Evolutionary conservation across 2,888 invertebrate species (phyloP), one percentile per base, ranked within the genome.

Genomic region (Conus canariensis): DNA sequence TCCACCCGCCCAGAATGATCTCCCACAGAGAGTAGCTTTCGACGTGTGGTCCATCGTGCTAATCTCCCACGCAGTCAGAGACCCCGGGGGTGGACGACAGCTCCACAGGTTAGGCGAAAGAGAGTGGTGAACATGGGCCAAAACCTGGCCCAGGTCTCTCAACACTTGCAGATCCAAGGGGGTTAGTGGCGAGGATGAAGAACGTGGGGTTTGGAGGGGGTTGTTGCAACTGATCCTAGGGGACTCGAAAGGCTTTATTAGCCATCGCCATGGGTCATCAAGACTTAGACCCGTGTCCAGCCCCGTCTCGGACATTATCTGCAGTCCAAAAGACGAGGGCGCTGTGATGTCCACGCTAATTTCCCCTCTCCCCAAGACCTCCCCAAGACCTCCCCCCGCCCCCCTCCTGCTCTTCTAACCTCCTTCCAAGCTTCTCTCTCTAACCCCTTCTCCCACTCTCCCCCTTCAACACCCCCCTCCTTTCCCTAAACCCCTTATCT

Each of bases 181-280:
- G 45, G 45, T 45, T 45, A 45, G 45, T 45, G 45, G 45, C 45
- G 45, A 45, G 45, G 45, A 45, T 45, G 45, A 45, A 45, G 45
- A 4, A 4, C 2, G 82, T 9, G 82, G 82, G 82, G 16, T 56
- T 58, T 58, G 22, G 70, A 8, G 16, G 67, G 25, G 22, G 77
- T 86, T 86, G 86, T 86, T 86, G 86, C 60, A 64, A 30, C 30
- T 86, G 86, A 86, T 67, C 67, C 83, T 64, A 56, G n/a, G 22
- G n/a, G 85, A 85, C 67, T 85, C n/a, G 45, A 67, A 64, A 64
- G 56, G 85, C 88, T 88, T 83, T 70, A 85, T 89, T 89, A 70
- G 74, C n/a, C 74, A 19, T 87, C 74, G 87, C 58, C 87, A 87
- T 64, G 87, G 87, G 87, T 87, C 87, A 87, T 87, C 87, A 87